Base-by-base conservation (phyloP, 2,113 vertebrate genomes). In the Bos indicus region DNA sequence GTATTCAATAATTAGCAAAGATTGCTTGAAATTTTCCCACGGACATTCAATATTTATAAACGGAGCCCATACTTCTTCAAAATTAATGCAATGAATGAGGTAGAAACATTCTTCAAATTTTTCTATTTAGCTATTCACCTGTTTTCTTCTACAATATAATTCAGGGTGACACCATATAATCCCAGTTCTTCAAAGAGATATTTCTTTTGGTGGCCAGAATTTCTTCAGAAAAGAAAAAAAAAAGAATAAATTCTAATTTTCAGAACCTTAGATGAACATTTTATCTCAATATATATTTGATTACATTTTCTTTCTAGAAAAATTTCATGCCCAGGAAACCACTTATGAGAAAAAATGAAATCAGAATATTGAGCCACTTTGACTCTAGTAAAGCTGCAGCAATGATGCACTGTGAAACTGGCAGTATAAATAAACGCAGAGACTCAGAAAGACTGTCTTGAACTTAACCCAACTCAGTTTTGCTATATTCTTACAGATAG, bases 1-100 rank as follows among this genome's bases (percentile, higher is more conserved):
- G 13, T 91, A 64, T 96, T 97, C 77, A 87, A 59, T 94, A 95
- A 74, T 96, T 83, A 74, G 60, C 60, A 97, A 89, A 94, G 16
- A 40, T 86, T 95, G 7, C 46, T 28, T 74, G 46, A 13, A 71
- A 87, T 89, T 96, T 96, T 87, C 43, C n/a, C 16, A 87, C 17
- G 33, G 80, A 81, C 9, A 82, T 74, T 82, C 21, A 95, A 30
- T 96, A 91, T 93, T 94, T 94, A n/a, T 96, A 71, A 94, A 88
- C 10, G 10, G 4, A 95, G 67, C 2, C 11, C 52, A 78, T 40
- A 71, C 56, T 71, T 95, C 59, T 26, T 95, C 19, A 86, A 74
- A 96, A 95, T 89, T 96, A 95, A 67, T 16, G 40, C 15, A 91
- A 52, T 87, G 9, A 93, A n/a, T 91, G 3, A 95, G 93, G 54